Base-by-base conservation (phyloP, 1,140 invertebrate genomes). In the Medauroidea extradentata region DNA sequence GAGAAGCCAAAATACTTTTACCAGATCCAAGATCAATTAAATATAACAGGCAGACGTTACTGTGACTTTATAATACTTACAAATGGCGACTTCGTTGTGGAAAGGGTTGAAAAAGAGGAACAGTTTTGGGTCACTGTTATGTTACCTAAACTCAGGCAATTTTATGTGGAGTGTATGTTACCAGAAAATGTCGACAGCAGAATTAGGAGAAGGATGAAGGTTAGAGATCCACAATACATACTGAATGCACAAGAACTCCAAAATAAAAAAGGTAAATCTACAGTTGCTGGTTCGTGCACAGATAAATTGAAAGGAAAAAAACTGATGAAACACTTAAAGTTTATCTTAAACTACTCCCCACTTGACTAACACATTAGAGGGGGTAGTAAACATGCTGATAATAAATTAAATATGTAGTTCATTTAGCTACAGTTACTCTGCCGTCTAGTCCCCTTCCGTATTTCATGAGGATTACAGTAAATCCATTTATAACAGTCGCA, bases 181-280 rank as follows among this genome's bases (percentile, higher is more conserved):
- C 67, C 69, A 1, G 71, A 73, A 67, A 67, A 70, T 9, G 39
- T 74, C 1, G 72, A 76, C 51, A 64, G 68, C 41, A 51, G 69
- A 8, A 27, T 54, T 19, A 59, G 61, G n/a, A 60, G 67, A 61
- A 48, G 49, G 52, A 65, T 70, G 65, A 51, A 57, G 9, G 66
- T 72, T 13, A 51, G 59, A 56, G 59, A 71, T 38, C 67, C 69
- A 14, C 18, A 14, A 1, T 67, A 66, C 27, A 67, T 67, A 13
- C 21, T 23, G 14, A 42, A n/a, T 25, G 41, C 53, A 24, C 24
- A 11, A 46, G 21, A 56, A 49, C 5, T 11, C 11, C 4, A 4
- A 34, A 11, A 34, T 7, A 34, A 34, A 34, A 11, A 34, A 34
- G 29, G 11, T 7, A 34, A 34, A 34, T n/a, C n/a, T n/a, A n/a